These are phyloP conservation scores for Caenorhabditis imperialis DNA, from an alignment of 2,888 invertebrate genomes.

Conservation along the genomic window DNA sequence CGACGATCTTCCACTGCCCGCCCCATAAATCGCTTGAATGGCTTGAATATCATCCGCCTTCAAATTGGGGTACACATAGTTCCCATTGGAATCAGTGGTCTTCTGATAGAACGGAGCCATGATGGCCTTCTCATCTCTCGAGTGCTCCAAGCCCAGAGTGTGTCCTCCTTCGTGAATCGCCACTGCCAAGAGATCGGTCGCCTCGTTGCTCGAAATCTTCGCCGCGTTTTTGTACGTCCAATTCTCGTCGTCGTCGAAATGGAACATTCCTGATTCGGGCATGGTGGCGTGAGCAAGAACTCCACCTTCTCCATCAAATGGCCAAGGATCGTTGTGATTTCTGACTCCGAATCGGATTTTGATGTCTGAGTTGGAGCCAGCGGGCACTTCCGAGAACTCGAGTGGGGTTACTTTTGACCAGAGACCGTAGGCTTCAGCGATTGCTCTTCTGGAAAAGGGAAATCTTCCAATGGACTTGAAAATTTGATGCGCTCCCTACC, in stretches of 20 bases:
- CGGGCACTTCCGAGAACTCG: slow-evolving; percentile 71
- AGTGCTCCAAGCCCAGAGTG: slow-evolving; percentile 65
- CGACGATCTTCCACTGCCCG: slow-evolving; percentile 35
- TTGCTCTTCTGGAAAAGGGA: slow-evolving; percentile 65
- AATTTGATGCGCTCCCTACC: no score
- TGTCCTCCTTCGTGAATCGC: slow-evolving; percentile 77
- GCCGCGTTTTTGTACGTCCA: slow-evolving; percentile 74
- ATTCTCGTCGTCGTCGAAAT: slow-evolving; percentile 77
- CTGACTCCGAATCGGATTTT: slow-evolving; percentile 73
- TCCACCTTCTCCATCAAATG: slow-evolving; percentile 76
- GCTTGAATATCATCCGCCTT: slow-evolving; percentile 71
- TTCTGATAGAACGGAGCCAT: slow-evolving; percentile 78
- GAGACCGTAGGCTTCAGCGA: slow-evolving; percentile 73
- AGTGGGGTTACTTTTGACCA: slow-evolving; percentile 72
- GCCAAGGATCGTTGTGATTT: slow-evolving; percentile 77
- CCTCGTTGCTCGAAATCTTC: slow-evolving; percentile 68
- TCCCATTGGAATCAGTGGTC: slow-evolving; percentile 71
- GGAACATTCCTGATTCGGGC: slow-evolving; percentile 76
- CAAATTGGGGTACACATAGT: slow-evolving; percentile 71
- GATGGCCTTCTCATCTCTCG: slow-evolving; percentile 72
- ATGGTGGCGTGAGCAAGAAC: slow-evolving; percentile 77
- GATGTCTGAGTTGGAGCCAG: slow-evolving; percentile 63
- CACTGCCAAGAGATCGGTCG: slow-evolving; percentile 74
- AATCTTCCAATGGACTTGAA: no score
- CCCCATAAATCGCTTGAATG: slow-evolving; percentile 76